phyloP scores from a whole-genome alignment of 2,888 invertebrate species.

The Invenusta paracnida region DNA sequence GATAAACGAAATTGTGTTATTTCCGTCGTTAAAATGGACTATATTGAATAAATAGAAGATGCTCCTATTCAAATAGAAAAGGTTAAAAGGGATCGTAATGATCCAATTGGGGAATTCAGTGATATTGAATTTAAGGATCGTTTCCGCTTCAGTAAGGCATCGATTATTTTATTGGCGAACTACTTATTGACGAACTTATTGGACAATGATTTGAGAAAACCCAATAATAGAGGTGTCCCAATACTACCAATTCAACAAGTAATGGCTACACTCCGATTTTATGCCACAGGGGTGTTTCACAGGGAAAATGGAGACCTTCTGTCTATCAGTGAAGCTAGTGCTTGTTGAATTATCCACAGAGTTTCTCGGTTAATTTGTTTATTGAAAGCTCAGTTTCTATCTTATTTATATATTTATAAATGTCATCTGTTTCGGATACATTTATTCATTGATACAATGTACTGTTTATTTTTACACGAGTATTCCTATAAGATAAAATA shows the following conservation, averaged over 20 bases:
- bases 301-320: slow-evolving; percentile 31
- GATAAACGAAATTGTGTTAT: not conserved
- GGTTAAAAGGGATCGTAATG: not conserved
- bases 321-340: slow-evolving; percentile 27
- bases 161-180: not conserved
- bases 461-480: not conserved
- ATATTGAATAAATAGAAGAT: not conserved
- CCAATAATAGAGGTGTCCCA: not conserved
- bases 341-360: slow-evolving; percentile 24
- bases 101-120: not conserved
- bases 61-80: not conserved
- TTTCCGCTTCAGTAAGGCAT: not conserved
- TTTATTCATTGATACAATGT: not conserved
- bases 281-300: slow-evolving; percentile 25
- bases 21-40: not conserved
- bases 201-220: not conserved
- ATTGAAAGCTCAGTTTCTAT: slow-evolving; percentile 27
- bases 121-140: not conserved
- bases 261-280: slow-evolving; percentile 12
- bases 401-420: not conserved
- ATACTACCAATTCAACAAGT: slow-evolving; percentile 5
- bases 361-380: slow-evolving; percentile 18
- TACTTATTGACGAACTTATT: too few species aligned
- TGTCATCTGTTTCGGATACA: too few species aligned
- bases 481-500: too few species aligned